A percentile compares a stretch with the other conserved stretches of the same genome.
Conservation (phyloP, 2,888 invertebrate genomes). For the Tetanocera ferruginea region DNA sequence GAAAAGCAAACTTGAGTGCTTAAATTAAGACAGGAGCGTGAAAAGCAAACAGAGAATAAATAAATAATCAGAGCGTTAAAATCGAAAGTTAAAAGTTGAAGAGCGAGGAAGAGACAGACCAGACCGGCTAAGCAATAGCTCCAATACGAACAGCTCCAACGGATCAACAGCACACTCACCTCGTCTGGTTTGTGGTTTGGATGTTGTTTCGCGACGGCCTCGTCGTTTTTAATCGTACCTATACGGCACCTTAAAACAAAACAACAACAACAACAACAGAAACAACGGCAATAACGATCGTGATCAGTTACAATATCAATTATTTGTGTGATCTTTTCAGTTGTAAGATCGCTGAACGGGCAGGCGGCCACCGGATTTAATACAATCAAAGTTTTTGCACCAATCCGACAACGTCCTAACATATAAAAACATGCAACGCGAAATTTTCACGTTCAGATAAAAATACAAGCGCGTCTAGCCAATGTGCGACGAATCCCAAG, state of each 20-base stretch:
- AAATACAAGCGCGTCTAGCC: neutral
- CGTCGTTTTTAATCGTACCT: neutral
- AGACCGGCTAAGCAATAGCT: neutral
- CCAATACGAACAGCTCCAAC: neutral
- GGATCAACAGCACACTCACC: constrained; percentile 10
- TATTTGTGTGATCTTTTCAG: constrained; percentile 38
- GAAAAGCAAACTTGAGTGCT: neutral
- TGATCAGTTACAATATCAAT: constrained; percentile 32
- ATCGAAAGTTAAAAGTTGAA: neutral
- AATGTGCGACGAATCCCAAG: neutral
- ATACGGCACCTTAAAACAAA: neutral
- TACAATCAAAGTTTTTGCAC: constrained; percentile 14
- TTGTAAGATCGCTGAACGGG: constrained; percentile 41
- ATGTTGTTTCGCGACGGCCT: neutral
- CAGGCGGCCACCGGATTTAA: constrained; percentile 45
- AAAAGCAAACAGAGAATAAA: neutral
- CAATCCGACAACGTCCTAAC: neutral
- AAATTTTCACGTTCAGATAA: constrained; percentile 24
- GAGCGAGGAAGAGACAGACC: neutral
- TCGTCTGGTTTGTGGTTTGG: neutral
- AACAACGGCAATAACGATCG: neutral
- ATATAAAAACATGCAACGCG: constrained; percentile 16
- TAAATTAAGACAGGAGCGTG: neutral
- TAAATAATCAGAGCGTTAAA: neutral
- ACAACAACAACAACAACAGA: constrained; percentile 1